These are phyloP conservation scores for Amphiura filiformis DNA, from an alignment of 35 echinoderm and acorn worm species.

Conservation along the genomic window DNA sequence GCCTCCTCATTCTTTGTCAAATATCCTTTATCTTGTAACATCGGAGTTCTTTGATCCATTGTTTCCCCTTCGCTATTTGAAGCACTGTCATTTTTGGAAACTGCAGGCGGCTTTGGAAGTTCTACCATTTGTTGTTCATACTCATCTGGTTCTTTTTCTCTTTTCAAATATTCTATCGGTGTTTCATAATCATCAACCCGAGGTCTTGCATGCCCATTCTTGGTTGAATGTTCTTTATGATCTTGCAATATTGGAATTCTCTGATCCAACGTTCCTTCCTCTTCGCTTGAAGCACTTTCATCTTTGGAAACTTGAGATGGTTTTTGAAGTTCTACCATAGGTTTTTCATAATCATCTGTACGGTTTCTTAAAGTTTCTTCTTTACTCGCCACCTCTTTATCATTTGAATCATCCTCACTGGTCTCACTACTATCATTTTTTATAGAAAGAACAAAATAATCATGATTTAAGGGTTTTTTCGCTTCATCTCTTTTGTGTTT, in stretches of 20 bases:
- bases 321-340: neutral
- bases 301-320: neutral
- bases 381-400: neutral
- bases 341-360: neutral
- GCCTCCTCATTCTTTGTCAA: no score
- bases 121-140: neutral
- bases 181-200: conserved; percentile 9
- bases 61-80: no score
- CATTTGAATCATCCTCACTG: neutral
- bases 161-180: no score
- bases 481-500: no score
- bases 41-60: no score
- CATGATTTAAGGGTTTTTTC: neutral
- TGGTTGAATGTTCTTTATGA: neutral
- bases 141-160: no score
- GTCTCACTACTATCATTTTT: neutral
- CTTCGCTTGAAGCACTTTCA: neutral
- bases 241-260: neutral
- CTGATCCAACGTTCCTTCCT: neutral
- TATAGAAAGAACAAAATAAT: conserved; percentile 1
- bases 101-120: no score
- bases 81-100: no score
- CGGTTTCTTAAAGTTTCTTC: neutral
- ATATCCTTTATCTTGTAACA: no score
- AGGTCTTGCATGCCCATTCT: neutral